Evolutionary conservation across 2,113 vertebrate genomes (phyloP).

Genomic region (Etia nguti): DNA sequence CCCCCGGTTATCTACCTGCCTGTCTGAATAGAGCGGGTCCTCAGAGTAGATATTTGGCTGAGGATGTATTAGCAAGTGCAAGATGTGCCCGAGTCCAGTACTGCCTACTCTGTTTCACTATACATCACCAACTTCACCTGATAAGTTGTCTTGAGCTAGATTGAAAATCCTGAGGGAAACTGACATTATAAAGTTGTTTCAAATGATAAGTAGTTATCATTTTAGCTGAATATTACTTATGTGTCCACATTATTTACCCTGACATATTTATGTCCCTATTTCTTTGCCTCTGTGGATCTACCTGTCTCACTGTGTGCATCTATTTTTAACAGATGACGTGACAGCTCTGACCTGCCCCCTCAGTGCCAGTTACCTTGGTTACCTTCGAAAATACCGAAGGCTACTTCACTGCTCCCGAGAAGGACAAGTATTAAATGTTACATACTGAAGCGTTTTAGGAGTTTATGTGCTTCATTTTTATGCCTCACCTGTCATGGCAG

Average conservation of each 20-base stretch:
- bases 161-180: background rate
- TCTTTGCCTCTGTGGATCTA: background rate
- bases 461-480: background rate
- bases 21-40: background rate
- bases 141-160: background rate
- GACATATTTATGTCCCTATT: background rate
- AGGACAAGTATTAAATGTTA: background rate
- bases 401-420: slow-evolving; percentile 24
- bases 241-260: background rate
- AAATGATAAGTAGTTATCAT: background rate
- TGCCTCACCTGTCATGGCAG: slow-evolving; percentile 85
- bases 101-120: background rate
- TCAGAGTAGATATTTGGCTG: background rate
- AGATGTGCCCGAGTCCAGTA: background rate
- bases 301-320: background rate
- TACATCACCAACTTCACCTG: background rate
- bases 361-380: slow-evolving; percentile 63
- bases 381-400: slow-evolving; percentile 44
- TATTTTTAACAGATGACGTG: slow-evolving; percentile 53
- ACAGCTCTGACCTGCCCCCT: slow-evolving; percentile 49
- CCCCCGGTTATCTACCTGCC: background rate
- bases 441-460: background rate
- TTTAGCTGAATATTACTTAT: background rate
- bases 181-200: background rate
- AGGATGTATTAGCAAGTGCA: background rate